Base-by-base conservation (phyloP, 2,113 vertebrate genomes). In the Phycodurus eques region DNA sequence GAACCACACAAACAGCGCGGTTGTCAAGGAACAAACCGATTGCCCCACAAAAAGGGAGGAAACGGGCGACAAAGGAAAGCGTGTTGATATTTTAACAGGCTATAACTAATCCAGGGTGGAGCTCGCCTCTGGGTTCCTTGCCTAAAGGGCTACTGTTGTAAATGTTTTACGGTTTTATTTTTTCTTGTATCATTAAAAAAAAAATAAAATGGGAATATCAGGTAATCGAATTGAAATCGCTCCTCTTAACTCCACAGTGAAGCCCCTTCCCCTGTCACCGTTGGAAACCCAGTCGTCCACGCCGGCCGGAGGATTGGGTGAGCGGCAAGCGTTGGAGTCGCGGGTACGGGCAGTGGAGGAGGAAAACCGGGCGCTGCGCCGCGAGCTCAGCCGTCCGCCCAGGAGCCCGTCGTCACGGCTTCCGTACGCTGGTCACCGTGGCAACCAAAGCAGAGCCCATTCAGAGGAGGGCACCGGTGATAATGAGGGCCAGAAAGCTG, bases 391-490 rank as follows among this genome's bases (percentile, higher is more conserved):
- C 88, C 92, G 93, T 80, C 94, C 93, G 0, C 94, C 94, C 77
- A 86, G 88, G 1, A 83, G 85, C 59, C 88, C 80, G 15, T 78
- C 92, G 0, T 64, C 76, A 0, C 94, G 76, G 31, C 80, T 79
- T 17, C 82, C 75, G 0, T 76, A 74, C 4, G 65, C 31, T 10
- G 53, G 83, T 74, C 94, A 68, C 61, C 94, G 71, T 0, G 92
- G 93, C 76, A 98, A 97, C 87, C 96, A 90, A 57, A 95, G 93
- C 79, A 93, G 90, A 64, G 94, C 95, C 8, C 96, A 96, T 85
- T 96, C 96, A 72, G 96, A 98, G 65, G 96, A 99, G 74, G 97
- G 96, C 8, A 98, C 96, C 0, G 96, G 95, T 0, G 96, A 98
- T 90, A 97, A 93, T 0, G 97, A 98, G 81, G 95, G 90, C 76